Evolutionary conservation across 2,113 vertebrate genomes (phyloP).

Genomic region (Cacatua alba): DNA sequence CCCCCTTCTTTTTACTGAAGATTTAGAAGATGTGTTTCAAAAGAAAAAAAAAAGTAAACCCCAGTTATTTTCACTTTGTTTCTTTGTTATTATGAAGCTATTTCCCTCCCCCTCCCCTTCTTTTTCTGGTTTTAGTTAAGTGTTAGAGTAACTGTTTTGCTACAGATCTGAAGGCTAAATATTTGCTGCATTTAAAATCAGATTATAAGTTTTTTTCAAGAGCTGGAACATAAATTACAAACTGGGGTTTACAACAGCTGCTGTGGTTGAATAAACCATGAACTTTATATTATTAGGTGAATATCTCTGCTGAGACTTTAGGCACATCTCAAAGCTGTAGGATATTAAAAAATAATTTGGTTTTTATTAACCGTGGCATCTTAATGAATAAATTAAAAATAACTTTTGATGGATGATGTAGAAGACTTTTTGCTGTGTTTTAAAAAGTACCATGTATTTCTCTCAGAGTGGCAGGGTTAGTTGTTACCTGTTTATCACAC

Average conservation of each 20-base stretch:
- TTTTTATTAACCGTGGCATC: constrained; percentile 49
- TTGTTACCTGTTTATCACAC: not conserved
- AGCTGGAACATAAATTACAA: constrained; percentile 56
- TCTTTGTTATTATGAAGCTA: not conserved
- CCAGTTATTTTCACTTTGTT: not conserved
- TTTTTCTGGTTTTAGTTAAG: not conserved
- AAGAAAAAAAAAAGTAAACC: not conserved
- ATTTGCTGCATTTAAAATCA: constrained; percentile 40
- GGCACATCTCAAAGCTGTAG: constrained; percentile 23
- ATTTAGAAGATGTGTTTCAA: not conserved
- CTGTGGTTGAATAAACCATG: constrained; percentile 63
- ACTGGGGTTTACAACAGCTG: constrained; percentile 39
- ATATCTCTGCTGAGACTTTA: constrained; percentile 26
- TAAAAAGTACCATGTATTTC: not conserved
- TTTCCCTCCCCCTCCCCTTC: not conserved
- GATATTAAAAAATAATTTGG: constrained; percentile 59
- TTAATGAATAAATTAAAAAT: constrained; percentile 56
- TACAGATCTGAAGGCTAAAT: constrained; percentile 32
- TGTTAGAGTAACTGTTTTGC: not conserved
- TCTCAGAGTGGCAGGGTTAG: not conserved
- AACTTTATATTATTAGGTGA: constrained; percentile 55
- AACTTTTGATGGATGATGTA: constrained; percentile 24
- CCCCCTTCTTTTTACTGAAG: not conserved
- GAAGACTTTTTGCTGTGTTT: constrained; percentile 2
- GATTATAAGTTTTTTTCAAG: constrained; percentile 55